Base-by-base conservation (phyloP, 2,888 invertebrate species). In the Aspidiotus rigidus region DNA sequence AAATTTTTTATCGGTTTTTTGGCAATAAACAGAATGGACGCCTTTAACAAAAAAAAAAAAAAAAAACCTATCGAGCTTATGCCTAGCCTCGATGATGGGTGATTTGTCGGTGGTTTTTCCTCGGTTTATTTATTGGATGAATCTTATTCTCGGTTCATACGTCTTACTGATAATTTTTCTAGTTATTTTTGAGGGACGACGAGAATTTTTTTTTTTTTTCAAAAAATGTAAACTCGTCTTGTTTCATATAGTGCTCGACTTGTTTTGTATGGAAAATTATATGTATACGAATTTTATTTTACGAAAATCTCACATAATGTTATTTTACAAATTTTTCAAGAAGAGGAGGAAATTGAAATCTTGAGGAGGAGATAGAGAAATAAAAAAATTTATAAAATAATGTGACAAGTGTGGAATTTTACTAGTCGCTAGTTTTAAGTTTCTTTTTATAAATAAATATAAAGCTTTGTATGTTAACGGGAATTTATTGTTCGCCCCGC, bases 391-490 rank as follows among this genome's bases (percentile, higher is more conserved):
- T n/a, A n/a, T n/a, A n/a, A n/a, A n/a, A n/a, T n/a, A n/a, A 67
- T 59, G 67, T 60, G 67, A 67, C 67, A 59, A 67, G 67, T 67
- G 57, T 56, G 49, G 60, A 49, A 59, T 59, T 17, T n/a, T 67
- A 60, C 67, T 67, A 67, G 67, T 67, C 67, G 67, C 67, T 67
- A 67, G 60, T 59, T 67, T 57, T 67, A 67, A 67, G 67, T 67
- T 64, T 28, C 40, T 42, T 49, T 28, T 28, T 5, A 5, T 28
- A 28, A 28, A 28, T 28, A 28, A 28, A 28, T 41, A 13, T 28
- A 39, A 7, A 7, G 13, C 9, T 15, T 59, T 59, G 39, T 59
- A 28, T 28, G 7, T 49, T 49, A 6, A 49, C 49, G 10, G 11
- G 49, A 6, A 49, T 49, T 49, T 49, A 49, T 49, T 49, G 49